A percentile compares a stretch with the other conserved stretches of the same genome.
These are phyloP conservation scores for Natator depressus DNA, from an alignment of 2,113 vertebrate genomes.

Conservation along the genomic window DNA sequence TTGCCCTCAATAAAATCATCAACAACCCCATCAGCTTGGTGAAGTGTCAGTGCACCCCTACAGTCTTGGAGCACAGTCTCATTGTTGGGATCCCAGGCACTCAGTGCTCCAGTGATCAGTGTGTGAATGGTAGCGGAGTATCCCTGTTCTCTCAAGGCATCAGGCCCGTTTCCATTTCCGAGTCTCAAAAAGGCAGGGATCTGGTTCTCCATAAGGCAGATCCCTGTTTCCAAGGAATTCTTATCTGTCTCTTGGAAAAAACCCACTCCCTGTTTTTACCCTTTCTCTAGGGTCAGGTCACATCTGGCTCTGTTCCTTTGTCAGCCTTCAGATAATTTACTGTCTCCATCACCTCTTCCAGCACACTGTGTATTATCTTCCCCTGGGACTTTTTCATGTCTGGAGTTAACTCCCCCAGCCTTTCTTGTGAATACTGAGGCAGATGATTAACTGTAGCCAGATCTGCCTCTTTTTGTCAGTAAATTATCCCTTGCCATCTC, in stretches of 20 bases:
- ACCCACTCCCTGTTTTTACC: constrained; percentile 13
- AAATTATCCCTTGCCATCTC: constrained; percentile 52
- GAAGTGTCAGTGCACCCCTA: background rate
- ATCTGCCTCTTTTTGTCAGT: constrained; percentile 29
- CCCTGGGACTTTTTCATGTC: constrained; percentile 38
- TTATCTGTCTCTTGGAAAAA: background rate
- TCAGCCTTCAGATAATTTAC: constrained; percentile 53
- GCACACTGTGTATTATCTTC: constrained; percentile 23
- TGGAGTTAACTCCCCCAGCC: constrained; percentile 47
- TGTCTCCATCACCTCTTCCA: constrained; percentile 42
- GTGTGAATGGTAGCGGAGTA: background rate
- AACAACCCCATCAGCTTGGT: background rate
- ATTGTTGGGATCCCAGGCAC: background rate
- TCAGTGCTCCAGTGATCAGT: background rate
- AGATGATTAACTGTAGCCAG: constrained; percentile 53
- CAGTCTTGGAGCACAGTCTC: background rate
- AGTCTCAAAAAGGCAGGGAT: background rate
- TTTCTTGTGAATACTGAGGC: background rate
- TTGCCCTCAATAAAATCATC: background rate
- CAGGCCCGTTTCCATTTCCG: background rate
- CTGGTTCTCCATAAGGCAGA: background rate
- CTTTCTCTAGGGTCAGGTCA: constrained; percentile 37
- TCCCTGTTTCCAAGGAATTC: background rate
- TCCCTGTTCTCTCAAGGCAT: background rate
- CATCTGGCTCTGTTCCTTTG: constrained; percentile 22